Evolutionary conservation across 2,888 invertebrate genomes (phyloP).

Genomic region (Caenorhabditis afra): DNA sequence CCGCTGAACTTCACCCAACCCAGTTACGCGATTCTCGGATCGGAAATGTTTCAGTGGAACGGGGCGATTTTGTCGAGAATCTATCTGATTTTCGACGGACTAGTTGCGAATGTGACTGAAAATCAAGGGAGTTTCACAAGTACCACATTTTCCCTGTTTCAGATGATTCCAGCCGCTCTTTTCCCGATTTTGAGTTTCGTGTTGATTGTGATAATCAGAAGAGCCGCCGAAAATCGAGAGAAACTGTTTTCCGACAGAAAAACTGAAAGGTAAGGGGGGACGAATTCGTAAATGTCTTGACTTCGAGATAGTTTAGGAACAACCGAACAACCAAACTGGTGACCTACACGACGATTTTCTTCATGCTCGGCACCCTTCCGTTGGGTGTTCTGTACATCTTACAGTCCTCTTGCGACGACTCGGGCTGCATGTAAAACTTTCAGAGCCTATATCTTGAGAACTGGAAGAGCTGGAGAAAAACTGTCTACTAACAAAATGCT

Average conservation of each 20-base stretch:
- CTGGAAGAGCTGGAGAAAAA: no score
- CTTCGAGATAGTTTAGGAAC: neutral
- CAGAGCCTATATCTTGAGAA: no score
- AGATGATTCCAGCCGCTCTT: neutral
- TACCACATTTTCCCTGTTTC: no score
- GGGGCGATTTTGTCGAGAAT: neutral
- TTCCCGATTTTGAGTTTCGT: conserved; percentile 3
- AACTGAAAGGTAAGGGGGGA: neutral
- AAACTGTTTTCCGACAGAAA: conserved; percentile 1
- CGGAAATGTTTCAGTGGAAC: neutral
- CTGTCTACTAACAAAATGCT: no score
- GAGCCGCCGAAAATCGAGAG: conserved; percentile 1
- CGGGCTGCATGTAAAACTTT: neutral
- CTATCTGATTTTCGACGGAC: neutral
- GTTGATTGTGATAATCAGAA: neutral
- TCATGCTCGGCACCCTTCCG: neutral
- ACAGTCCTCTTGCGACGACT: neutral
- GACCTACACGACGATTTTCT: conserved; percentile 1
- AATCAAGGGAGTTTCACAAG: neutral
- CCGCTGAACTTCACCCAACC: neutral
- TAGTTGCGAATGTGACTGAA: neutral
- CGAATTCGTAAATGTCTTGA: neutral
- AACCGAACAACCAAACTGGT: neutral
- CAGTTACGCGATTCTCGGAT: neutral
- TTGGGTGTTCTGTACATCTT: neutral